Percentiles rank a stretch among this genome's conserved stretches.
Evolutionary conservation across 1,140 invertebrate genomes (phyloP).

Genomic region (Arctopsyche grandis): DNA sequence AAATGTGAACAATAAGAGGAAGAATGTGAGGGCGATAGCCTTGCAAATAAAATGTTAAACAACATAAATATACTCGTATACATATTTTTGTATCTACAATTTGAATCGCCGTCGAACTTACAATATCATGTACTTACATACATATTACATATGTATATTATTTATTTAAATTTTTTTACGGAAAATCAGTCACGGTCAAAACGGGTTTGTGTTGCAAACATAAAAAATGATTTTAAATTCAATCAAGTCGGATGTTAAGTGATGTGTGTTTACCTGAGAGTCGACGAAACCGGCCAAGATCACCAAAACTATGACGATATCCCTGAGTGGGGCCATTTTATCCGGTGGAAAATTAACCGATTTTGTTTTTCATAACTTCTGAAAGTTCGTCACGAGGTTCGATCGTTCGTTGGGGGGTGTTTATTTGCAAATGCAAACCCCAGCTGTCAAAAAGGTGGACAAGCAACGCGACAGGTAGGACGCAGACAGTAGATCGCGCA

Average conservation of each 20-base stretch:
- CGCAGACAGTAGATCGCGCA: background rate
- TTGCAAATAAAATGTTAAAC: background rate
- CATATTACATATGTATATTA: too few species aligned
- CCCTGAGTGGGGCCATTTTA: slow-evolving; percentile 44
- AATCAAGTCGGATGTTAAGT: too few species aligned
- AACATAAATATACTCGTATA: too few species aligned
- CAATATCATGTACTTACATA: too few species aligned
- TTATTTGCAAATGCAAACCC: too few species aligned
- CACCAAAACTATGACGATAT: slow-evolving; percentile 37
- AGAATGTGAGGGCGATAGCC: slow-evolving; percentile 2
- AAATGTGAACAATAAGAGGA: background rate
- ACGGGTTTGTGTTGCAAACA: too few species aligned
- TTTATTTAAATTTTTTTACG: too few species aligned
- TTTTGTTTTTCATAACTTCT: background rate
- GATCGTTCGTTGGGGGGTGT: too few species aligned
- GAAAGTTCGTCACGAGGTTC: slow-evolving; percentile 10
- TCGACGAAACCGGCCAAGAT: slow-evolving; percentile 37
- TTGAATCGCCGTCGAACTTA: too few species aligned
- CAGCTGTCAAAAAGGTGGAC: background rate
- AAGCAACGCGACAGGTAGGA: background rate
- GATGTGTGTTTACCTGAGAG: slow-evolving; percentile 37
- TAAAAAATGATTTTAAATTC: too few species aligned
- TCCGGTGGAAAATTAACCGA: background rate
- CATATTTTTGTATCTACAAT: too few species aligned
- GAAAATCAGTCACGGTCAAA: too few species aligned